Evolutionary conservation across 2,888 invertebrate genomes (phyloP).

Genomic region (Suillia variegata): DNA sequence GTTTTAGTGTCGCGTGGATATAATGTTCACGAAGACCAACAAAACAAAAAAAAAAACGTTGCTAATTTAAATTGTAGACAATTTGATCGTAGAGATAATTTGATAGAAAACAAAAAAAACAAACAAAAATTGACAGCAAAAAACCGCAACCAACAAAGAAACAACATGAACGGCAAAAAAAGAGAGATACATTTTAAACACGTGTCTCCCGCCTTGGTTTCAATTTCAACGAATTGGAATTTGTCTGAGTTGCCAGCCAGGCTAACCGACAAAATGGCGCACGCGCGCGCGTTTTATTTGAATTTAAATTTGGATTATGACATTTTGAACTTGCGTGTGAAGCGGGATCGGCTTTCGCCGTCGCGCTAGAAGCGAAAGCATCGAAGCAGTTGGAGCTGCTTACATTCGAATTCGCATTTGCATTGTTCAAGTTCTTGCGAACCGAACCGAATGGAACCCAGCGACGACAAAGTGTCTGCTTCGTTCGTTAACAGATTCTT

Average conservation of each 20-base stretch:
- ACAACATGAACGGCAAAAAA: slow-evolving; percentile 11
- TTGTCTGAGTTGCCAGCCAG: not conserved
- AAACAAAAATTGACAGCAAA: slow-evolving; percentile 30
- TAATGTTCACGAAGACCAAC: slow-evolving; percentile 27
- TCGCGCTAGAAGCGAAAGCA: too few species aligned
- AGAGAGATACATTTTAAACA: slow-evolving; percentile 43
- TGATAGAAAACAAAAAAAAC: slow-evolving; percentile 18
- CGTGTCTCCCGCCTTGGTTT: slow-evolving; percentile 33
- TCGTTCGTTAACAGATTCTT: too few species aligned
- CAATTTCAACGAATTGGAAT: not conserved
- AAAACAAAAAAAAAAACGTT: not conserved
- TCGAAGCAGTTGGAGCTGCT: too few species aligned
- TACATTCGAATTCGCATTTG: too few species aligned
- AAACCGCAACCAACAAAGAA: slow-evolving; percentile 8
- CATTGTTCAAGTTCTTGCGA: too few species aligned
- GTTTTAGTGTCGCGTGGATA: slow-evolving; percentile 40
- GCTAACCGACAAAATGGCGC: not conserved
- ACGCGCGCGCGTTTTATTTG: not conserved
- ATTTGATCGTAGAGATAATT: slow-evolving; percentile 3
- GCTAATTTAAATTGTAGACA: slow-evolving; percentile 44
- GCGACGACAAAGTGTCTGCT: too few species aligned
- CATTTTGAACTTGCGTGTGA: too few species aligned
- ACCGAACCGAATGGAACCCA: too few species aligned
- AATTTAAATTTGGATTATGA: too few species aligned
- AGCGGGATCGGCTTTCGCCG: too few species aligned